Evolutionary conservation across 2,888 invertebrate species (phyloP).

Genomic region (Ptilodon capucinus): DNA sequence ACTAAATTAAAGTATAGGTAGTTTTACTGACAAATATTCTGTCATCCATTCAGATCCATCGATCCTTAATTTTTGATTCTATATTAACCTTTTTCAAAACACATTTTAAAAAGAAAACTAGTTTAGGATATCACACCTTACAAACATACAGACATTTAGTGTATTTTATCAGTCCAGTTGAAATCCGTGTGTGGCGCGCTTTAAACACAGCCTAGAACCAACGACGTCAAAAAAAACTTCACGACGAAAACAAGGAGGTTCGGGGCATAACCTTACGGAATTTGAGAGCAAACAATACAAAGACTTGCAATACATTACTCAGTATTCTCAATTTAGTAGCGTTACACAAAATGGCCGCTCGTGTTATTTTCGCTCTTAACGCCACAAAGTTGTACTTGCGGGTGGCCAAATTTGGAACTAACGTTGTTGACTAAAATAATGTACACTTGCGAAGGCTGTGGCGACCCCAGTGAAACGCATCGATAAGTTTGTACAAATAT

Average conservation of each 20-base stretch:
- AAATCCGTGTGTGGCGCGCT: slow-evolving; percentile 38
- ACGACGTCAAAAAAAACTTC: slow-evolving; percentile 60
- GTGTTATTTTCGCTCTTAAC: slow-evolving; percentile 42
- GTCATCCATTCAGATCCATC: too few species aligned
- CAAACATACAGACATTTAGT: not conserved
- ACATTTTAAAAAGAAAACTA: not conserved
- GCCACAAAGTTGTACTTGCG: not conserved
- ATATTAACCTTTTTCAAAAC: too few species aligned
- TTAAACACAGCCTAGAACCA: slow-evolving; percentile 51
- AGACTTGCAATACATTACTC: slow-evolving; percentile 38
- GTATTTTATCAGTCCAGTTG: not conserved
- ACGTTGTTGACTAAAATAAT: not conserved
- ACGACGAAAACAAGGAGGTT: slow-evolving; percentile 75
- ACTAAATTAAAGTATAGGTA: too few species aligned
- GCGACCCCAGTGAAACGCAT: not conserved
- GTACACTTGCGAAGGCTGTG: not conserved
- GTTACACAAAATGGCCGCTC: slow-evolving; percentile 41
- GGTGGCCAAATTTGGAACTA: not conserved
- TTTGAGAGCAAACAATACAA: slow-evolving; percentile 53
- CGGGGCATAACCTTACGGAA: slow-evolving; percentile 49
- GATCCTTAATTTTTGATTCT: too few species aligned
- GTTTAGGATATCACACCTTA: not conserved
- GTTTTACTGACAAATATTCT: too few species aligned
- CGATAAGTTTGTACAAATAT: not conserved
- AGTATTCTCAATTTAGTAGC: slow-evolving; percentile 22